These are phyloP conservation scores for Dasypolia templi DNA, from an alignment of 2,888 invertebrate genomes.

Conservation along the genomic window DNA sequence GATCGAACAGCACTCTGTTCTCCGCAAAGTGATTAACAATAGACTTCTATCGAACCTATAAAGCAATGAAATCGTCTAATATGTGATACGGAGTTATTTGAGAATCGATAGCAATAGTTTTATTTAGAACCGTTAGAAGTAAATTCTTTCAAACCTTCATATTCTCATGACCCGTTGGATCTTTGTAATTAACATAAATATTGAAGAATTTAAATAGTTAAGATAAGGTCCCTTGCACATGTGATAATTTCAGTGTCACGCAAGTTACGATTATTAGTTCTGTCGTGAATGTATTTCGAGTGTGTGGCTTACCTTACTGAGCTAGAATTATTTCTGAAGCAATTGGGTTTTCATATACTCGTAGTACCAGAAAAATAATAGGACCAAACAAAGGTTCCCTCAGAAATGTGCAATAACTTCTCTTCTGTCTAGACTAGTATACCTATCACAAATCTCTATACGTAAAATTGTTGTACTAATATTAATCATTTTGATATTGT, in stretches of 20 bases:
- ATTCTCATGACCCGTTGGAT: constrained; percentile 62
- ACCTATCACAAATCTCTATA: constrained; percentile 79
- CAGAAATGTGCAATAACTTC: constrained; percentile 66
- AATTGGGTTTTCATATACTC: constrained; percentile 55
- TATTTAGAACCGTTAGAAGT: constrained; percentile 71
- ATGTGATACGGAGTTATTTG: constrained; percentile 78
- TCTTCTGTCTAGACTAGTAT: constrained; percentile 67
- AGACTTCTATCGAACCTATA: constrained; percentile 56
- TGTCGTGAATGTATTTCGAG: constrained; percentile 22
- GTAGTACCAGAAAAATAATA: constrained; percentile 69
- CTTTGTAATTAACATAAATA: constrained; percentile 46
- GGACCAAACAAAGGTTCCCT: constrained; percentile 73
- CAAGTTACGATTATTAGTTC: constrained; percentile 39
- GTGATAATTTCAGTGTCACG: constrained; percentile 42
- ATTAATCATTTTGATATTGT: constrained; percentile 75
- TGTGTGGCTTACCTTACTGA: constrained; percentile 25
- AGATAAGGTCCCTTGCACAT: constrained; percentile 49
- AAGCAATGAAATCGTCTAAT: constrained; percentile 73
- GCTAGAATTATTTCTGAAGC: constrained; percentile 41
- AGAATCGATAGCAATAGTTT: constrained; percentile 55
- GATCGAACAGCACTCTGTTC: constrained; percentile 53
- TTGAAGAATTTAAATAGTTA: constrained; percentile 58
- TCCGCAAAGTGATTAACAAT: constrained; percentile 51
- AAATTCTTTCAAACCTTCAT: constrained; percentile 63
- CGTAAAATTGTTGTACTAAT: constrained; percentile 78